Base-by-base conservation (phyloP, 2,888 invertebrate genomes). In the Steinernema scapterisci region DNA sequence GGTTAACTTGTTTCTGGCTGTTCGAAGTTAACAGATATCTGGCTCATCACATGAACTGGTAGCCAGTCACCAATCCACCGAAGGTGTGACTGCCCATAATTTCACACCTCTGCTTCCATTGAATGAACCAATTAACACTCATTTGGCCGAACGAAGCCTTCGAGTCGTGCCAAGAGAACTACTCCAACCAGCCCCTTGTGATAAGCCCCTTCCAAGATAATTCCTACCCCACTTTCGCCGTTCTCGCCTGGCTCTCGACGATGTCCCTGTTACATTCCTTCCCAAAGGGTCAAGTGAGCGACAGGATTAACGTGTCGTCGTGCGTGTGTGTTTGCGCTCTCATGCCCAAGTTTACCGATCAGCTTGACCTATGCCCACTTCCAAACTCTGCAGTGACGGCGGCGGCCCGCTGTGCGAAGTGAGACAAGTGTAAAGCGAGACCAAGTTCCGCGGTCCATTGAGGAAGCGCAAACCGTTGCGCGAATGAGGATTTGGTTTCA, bases 291-390 rank as follows among this genome's bases (percentile, higher is more conserved):
- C 63, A 63, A 63, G 63, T 63, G 63, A 63, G 16, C 63, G 63
- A 38, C 31, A 63, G 38, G 63, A 63, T 63, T 63, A 63, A 31
- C 63, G 63, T 63, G 63, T 63, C 63, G 63, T 13, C 63, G 63
- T 13, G 63, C 63, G 63, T 63, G 63, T 63, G 27, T 63, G 63
- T 63, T 63, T 63, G 63, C 63, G 63, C 63, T 31, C 63, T 63
- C 63, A 63, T 63, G 63, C 63, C 27, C 63, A 54, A 54, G 63
- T 63, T 63, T 63, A 31, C 63, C 63, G 63, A 31, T 63, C 63
- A 63, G 63, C 63, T 63, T 63, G 63, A 63, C 63, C 63, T 63
- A n/a, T 63, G 31, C 27, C 63, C 63, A 63, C 63, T 63, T 31
- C 27, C 11, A 38, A 63, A 19, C 63, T 27, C 38, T 16, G 25